These are phyloP conservation scores for Pterocles burchelli DNA, from an alignment of 2,113 vertebrate genomes.

Conservation along the genomic window DNA sequence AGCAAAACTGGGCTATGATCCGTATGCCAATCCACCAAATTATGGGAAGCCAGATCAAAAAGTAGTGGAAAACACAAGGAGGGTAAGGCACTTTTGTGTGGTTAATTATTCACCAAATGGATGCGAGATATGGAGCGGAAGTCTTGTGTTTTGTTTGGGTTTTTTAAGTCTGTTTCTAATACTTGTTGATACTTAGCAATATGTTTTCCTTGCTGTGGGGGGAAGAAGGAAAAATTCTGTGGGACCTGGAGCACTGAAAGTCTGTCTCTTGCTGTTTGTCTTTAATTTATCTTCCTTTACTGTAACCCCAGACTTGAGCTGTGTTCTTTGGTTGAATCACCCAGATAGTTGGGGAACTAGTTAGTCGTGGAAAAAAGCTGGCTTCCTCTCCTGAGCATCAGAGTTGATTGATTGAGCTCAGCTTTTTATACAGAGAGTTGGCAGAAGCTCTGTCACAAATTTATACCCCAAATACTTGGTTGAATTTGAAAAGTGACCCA, in stretches of 20 bases:
- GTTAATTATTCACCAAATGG: background rate
- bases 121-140: background rate
- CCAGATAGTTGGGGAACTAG: background rate
- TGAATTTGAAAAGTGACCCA: background rate
- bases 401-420: background rate
- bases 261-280: background rate
- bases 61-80: constrained; percentile 94
- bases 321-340: background rate
- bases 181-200: background rate
- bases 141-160: accelerated
- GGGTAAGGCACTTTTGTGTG: constrained; percentile 79
- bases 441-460: constrained; percentile 20
- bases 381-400: background rate
- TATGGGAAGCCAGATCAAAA: constrained; percentile 92
- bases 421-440: background rate
- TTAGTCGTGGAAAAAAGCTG: background rate
- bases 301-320: background rate
- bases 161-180: background rate
- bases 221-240: background rate
- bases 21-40: constrained; percentile 93
- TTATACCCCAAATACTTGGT: background rate
- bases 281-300: background rate
- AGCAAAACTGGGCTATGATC: constrained; percentile 92
- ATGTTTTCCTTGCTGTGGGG: background rate
- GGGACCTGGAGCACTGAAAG: background rate